Base-by-base conservation (phyloP, 2,113 vertebrate species). In the Seriola dumerili region DNA sequence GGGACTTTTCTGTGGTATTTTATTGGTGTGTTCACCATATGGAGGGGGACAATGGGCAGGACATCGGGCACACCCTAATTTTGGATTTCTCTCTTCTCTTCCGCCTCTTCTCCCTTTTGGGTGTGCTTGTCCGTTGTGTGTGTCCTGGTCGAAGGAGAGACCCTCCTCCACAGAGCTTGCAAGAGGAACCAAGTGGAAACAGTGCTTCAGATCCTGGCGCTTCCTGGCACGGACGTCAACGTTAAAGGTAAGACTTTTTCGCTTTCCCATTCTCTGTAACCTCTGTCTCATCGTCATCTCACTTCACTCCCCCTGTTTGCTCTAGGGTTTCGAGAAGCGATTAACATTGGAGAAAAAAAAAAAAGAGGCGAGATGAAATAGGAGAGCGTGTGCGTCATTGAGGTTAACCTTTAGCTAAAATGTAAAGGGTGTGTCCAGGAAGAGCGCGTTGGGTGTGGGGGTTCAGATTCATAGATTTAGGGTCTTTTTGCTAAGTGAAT, bases 141-240 rank as follows among this genome's bases (percentile, higher is more conserved):
- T 90, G 83, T 92, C 86, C 95, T 92, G 95, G 95, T 85, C 93
- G 86, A 96, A 99, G 98, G 97, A 93, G 97, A 99, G 96, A 98
- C 97, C 92, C 94, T 95, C 90, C 95, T 99, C 89, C 98, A 99
- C 95, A 96, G 83, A 96, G 96, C 96, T 90, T 99, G 97, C 96
- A 97, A 92, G 94, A 96, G 88, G 93, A 98, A 99, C 97, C 96
- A 98, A 93, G 96, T 98, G 94, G 96, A 97, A 79, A 97, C 84
- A 36, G 93, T 99, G 92, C 95, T 96, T 91, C 85, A 93, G 89
- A 96, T 98, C 93, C 96, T 99, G 66, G 94, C 96, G 88, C 85
- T 94, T 80, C 96, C 97, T 88, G 97, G 95, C 93, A 94, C 61
- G 78, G 97, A 98, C 88, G 94, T 97, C 95, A 99, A 99, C 88